Base-by-base conservation (phyloP, 2,797 vertebrate species). In the Enteromius argenteus region DNA sequence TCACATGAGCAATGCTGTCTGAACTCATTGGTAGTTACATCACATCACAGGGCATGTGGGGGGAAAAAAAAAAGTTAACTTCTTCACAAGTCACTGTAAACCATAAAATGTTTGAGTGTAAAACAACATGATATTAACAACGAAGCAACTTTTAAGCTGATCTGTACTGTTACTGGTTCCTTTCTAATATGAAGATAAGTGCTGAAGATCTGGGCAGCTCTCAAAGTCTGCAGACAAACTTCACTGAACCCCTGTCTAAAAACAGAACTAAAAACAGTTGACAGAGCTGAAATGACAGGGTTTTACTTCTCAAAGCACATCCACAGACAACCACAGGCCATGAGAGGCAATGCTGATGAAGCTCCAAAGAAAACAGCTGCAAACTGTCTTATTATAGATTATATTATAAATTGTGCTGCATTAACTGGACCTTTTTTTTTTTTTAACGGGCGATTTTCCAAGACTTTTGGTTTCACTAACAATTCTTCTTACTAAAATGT, bases 241-340 rank as follows among this genome's bases (percentile, higher is more conserved):
- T 82, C 82, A 79, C 81, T 56, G 74, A 86, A 85, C 60, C 62
- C 85, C 75, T 17, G 11, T 69, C 74, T 68, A 79, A 72, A 64
- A 81, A 73, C 84, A 85, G 86, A 32, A 74, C 84, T 85, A 85
- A 87, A 87, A 75, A 79, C 60, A 46, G 27, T 42, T 72, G 68
- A 72, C 68, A 62, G 77, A 53, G 21, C 73, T 84, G 68, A 84
- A 88, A 88, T 88, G 39, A 88, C 56, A 79, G 86, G 85, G 77
- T 85, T 85, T 39, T 64, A 78, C 68, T 78, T 76, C 73, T 76
- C 56, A 62, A 85, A 49, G 44, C 21, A 56, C 23, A 15, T 42
- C 69, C 83, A 84, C 60, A 76, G 69, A 85, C 77, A 66, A 73
- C 69, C 78, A 85, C 84, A 80, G 71, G 76, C 69, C 60, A 80